Evolutionary conservation across 2,888 invertebrate species (phyloP).

Genomic region (Anthophora plumipes): DNA sequence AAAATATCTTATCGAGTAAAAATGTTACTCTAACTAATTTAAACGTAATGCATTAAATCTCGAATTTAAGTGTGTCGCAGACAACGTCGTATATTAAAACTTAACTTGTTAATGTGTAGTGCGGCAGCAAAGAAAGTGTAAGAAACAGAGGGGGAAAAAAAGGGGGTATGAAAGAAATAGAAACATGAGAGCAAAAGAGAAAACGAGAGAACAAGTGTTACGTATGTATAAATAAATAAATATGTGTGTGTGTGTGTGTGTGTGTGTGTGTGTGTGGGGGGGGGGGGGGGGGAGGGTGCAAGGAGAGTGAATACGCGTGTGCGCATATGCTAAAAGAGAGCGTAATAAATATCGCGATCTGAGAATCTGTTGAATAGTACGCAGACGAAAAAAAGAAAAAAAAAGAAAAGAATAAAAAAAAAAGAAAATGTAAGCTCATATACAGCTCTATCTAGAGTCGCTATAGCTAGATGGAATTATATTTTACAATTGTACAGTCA

Average conservation of each 20-base stretch:
- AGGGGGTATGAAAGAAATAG: not conserved
- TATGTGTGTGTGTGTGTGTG: not conserved
- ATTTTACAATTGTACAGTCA: constrained; percentile 84
- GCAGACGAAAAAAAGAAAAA: constrained; percentile 38
- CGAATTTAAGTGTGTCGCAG: constrained; percentile 62
- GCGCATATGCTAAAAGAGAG: not conserved
- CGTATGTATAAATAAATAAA: constrained; percentile 6
- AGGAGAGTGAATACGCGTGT: not conserved
- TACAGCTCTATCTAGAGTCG: constrained; percentile 77
- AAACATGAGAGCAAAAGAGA: not conserved
- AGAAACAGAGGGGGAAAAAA: not conserved
- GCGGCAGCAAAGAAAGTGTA: constrained; percentile 16
- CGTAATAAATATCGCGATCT: constrained; percentile 8
- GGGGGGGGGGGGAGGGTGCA: not conserved
- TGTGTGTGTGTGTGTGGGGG: not conserved
- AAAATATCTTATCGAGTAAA: constrained; percentile 78
- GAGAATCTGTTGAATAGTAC: constrained; percentile 39
- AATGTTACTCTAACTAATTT: constrained; percentile 70
- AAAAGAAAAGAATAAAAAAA: constrained; percentile 43
- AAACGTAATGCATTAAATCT: constrained; percentile 50
- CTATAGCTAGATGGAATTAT: constrained; percentile 83
- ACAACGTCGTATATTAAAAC: constrained; percentile 42
- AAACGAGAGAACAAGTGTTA: not conserved
- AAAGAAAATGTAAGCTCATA: constrained; percentile 66
- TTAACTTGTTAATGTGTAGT: constrained; percentile 45